Base-by-base conservation (phyloP, 1,140 invertebrate genomes). In the Bursaphelenchus mucronatus region DNA sequence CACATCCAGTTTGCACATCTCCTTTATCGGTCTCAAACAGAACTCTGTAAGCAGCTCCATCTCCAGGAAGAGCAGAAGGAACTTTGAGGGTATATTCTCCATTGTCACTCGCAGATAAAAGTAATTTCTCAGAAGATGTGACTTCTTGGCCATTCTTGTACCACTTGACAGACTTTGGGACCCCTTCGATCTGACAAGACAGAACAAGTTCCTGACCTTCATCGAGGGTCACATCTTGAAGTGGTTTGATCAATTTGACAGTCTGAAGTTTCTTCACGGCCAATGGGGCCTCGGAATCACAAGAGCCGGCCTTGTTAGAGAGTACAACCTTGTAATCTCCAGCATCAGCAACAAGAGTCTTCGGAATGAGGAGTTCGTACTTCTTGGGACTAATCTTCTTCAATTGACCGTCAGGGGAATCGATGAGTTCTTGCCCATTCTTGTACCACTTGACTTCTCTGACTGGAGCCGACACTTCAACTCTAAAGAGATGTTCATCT, bases 121-220 rank as follows among this genome's bases (percentile, higher is more conserved):
- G 84, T 66, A 92, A 88, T 7, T 89, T 85, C 64, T 91, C 89
- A 50, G 89, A 88, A 13, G 88, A 88, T 83, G 87, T 89, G 1
- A 94, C 71, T 77, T 88, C 88, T 55, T 88, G 85, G 51, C 87
- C 89, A 79, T 92, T 89, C 53, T 88, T 88, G 54, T 72, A 82
- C 82, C 81, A 74, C 61, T 74, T 73, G 19, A 81, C 75, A 9
- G 54, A 44, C 39, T 67, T 67, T 7, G 78, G 78, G 13, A 43
- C 69, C 6, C 78, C 78, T 54, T 75, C 70, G 45, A 80, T 61
- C 50, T 79, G 73, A 56, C 64, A 64, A 19, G 39, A 46, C 3
- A 80, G 61, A 43, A 72, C 63, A 44, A 80, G 40, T 15, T 79
- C 79, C 57, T 80, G 56, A 30, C 73, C 68, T 53, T 80, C 77